Base-by-base conservation (phyloP, 2,113 vertebrate genomes). In the Phasianus colchicus region DNA sequence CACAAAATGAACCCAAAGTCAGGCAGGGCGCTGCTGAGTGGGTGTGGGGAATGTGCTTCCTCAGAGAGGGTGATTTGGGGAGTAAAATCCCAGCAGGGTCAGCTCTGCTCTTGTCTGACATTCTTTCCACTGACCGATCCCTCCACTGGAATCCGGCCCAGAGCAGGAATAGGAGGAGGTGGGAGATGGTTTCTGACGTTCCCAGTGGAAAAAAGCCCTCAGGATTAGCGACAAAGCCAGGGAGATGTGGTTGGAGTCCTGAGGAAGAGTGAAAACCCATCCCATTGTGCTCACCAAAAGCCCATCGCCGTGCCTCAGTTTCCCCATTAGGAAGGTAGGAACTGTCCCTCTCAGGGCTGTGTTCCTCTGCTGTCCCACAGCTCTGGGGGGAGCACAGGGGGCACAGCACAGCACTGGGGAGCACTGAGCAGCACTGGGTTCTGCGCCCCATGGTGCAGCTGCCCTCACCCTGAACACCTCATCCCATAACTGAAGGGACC, bases 101-200 rank as follows among this genome's bases (percentile, higher is more conserved):
- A 73, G 89, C 93, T 80, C 75, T 48, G 75, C 58, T 67, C 90
- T 95, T 91, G 83, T 86, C 96, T 85, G 88, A 95, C 94, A 97
- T 98, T 97, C 97, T 97, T 98, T 98, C 97, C 97, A 97, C 86
- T 91, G 96, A 86, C 97, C 96, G 15, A 97, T 94, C 97, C 97
- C 97, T 96, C 3, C 3, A 50, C 89, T 96, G 97, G 97, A 96
- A 98, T 98, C 96, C 77, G 81, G 79, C 84, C 80, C 7, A 47
- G 66, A 92, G 92, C 87, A 85, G 75, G 93, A 92, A 96, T 89
- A 78, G 90, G 92, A 92, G 66, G 86, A 92, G 86, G 63, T 80
- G 69, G 71, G 60, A 92, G 81, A 91, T 36, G 74, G 50, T 83
- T 90, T 88, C 83, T 94, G 92, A 84, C 7, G 16, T 42, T 92